Base-by-base conservation (phyloP, 2,113 vertebrate species). In the Petromus typicus region DNA sequence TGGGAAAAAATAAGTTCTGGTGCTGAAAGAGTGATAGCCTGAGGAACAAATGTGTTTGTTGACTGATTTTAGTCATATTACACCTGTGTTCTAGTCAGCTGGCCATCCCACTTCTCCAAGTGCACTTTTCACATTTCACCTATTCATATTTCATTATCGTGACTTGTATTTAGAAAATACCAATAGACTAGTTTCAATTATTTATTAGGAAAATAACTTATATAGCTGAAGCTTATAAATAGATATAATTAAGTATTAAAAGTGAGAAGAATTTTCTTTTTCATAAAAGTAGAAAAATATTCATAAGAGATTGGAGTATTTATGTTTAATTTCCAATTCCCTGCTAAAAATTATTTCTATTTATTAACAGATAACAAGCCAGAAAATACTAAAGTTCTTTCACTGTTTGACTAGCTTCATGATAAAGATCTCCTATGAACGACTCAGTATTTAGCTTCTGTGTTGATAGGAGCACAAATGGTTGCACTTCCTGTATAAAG, bases 201-300 rank as follows among this genome's bases (percentile, higher is more conserved):
- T 89, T 89, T 95, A 32, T 88, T 87, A 85, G 63, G 76, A 78
- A 93, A 92, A 37, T 40, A n/a, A 6, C 7, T 96, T 78, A 91
- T 76, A 92, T 75, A 22, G 0, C 18, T 71, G 92, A 95, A 57
- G 23, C 16, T 76, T 90, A 84, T 25, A 56, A 78, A 66, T 64
- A n/a, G 12, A 76, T 94, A 90, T 90, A 34, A 92, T 79, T 71
- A 76, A 84, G 57, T 63, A 85, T 56, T 14, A 27, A 75, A 79
- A 92, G 14, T 54, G n/a, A n/a, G n/a, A n/a, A n/a, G n/a, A n/a
- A n/a, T n/a, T n/a, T n/a, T 57, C 14, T 86, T 25, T 59, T 92
- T 66, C 54, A 84, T 48, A 48, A 91, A 81, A 5, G 43, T 57
- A 48, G 13, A n/a, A 80, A 3, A 63, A n/a, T 89, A 9, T 91